Evolutionary conservation across 1,140 invertebrate species (phyloP).

Genomic region (Diploscapter pachys): DNA sequence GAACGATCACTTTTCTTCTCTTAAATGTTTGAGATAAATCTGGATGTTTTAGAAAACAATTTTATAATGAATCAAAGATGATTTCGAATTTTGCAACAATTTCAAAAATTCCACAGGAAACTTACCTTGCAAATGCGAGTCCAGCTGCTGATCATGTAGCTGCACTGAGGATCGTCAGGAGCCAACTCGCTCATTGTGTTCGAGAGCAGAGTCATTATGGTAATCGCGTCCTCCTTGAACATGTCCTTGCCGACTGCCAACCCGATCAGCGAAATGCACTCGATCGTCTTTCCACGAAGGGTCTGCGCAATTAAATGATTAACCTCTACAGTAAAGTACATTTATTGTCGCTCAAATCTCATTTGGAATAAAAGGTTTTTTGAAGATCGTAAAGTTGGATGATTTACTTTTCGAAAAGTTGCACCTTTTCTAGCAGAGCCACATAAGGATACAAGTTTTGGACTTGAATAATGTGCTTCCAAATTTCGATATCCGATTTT

Average conservation of each 20-base stretch:
- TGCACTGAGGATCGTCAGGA: constrained; percentile 86
- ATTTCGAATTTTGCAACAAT: too few species aligned
- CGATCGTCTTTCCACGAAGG: constrained; percentile 89
- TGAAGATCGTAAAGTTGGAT: too few species aligned
- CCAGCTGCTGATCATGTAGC: constrained; percentile 97
- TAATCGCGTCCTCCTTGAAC: constrained; percentile 86
- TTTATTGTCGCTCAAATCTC: too few species aligned
- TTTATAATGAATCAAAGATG: background rate
- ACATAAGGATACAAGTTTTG: too few species aligned
- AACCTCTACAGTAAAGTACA: background rate
- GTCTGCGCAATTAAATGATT: constrained; percentile 60
- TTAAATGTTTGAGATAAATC: too few species aligned
- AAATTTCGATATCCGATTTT: too few species aligned
- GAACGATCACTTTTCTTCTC: too few species aligned
- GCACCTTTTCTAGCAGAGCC: too few species aligned
- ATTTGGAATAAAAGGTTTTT: too few species aligned
- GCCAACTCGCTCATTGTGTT: constrained; percentile 59
- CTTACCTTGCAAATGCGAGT: constrained; percentile 87
- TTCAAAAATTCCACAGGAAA: background rate
- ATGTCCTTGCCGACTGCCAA: constrained; percentile 92
- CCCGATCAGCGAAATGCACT: constrained; percentile 96
- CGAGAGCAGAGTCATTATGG: constrained; percentile 59
- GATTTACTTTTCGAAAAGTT: too few species aligned
- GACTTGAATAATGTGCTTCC: too few species aligned
- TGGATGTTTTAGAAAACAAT: background rate